Evolutionary conservation across 2,797 vertebrate genomes (phyloP), one percentile per base, ranked within the genome.

Genomic region (Brotula barbata): DNA sequence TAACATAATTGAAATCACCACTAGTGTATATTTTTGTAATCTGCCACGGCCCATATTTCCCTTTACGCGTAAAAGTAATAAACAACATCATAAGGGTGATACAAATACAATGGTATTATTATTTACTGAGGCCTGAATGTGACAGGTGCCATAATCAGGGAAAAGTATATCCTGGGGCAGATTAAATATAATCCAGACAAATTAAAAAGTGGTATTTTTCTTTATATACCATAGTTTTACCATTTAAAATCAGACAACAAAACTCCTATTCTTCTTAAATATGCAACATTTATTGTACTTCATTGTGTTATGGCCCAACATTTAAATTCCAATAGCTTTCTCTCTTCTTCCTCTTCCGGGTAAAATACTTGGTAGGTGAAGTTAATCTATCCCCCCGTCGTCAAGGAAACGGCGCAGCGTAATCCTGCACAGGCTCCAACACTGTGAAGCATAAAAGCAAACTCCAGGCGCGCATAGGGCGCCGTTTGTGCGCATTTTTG

Each of bases 381-480:
- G 85, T 85, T 83, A 83, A 84, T 87, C 84, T 73, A 69, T 68
- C 80, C 68, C 54, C 75, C 77, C 3, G 85, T 89, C 81, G 72
- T 84, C 84, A 75, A 45, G 87, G 87, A 73, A 86, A 90, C 88
- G 60, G 70, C 58, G 80, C 77, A 47, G 84, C 62, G 78, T 85
- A 83, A 84, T 85, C 69, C 75, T 46, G 77, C 71, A 44, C 75
- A 60, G 73, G 58, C 64, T 78, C 42, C 68, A 71, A 60, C 69
- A 72, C 47, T 3, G 45, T 19, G 45, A 33, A 54, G 67, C 58
- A 34, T 36, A 52, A 61, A 64, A 41, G 63, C 64, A 36, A 77
- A 82, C 73, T 73, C 58, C 61, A 5, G 23, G 6, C 2, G 49
- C 47, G 19, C 44, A n/a, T 42, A 12, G 34, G 3, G 7, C 43